Percentiles rank a stretch among this genome's conserved stretches.
phyloP scores from a whole-genome alignment of 2,113 vertebrate genomes.

The Morone chrysops region DNA sequence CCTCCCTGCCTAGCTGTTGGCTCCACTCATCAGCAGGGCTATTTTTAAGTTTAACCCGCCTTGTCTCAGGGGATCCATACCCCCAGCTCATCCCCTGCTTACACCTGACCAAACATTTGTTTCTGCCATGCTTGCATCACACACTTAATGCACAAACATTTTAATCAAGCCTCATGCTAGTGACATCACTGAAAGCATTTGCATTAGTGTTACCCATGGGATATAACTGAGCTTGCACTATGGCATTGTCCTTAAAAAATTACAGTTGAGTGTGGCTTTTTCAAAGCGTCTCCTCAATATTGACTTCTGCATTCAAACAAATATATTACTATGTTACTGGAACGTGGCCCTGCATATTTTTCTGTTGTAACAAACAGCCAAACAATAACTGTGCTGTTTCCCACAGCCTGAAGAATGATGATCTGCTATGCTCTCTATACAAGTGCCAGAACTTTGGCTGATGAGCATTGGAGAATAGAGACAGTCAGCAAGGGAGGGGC shows the following conservation, averaged over 20 bases:
- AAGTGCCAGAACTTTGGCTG: constrained; percentile 57
- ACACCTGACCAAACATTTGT: constrained; percentile 48
- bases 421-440: constrained; percentile 60
- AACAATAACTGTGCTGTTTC: constrained; percentile 47
- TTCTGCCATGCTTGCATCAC: constrained; percentile 31
- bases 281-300: constrained; percentile 1
- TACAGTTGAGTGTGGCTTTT: neutral
- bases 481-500: constrained; percentile 9
- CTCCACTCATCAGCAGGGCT: constrained; percentile 71
- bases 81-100: constrained; percentile 55
- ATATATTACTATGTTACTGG: constrained; percentile 33
- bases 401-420: constrained; percentile 36
- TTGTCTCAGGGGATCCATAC: constrained; percentile 48
- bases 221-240: constrained; percentile 19
- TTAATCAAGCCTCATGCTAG: constrained; percentile 20
- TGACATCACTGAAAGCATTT: constrained; percentile 14
- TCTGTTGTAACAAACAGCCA: constrained; percentile 33
- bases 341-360: constrained; percentile 21
- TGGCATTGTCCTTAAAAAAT: neutral
- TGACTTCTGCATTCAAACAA: constrained; percentile 22
- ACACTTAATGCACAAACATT: constrained; percentile 27
- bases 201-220: constrained; percentile 5
- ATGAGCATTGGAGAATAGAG: constrained; percentile 42
- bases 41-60: constrained; percentile 76
- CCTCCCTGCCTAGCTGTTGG: constrained; percentile 64